Conservation (phyloP, 2,113 vertebrate species). For the Acrocephalus kingi region DNA sequence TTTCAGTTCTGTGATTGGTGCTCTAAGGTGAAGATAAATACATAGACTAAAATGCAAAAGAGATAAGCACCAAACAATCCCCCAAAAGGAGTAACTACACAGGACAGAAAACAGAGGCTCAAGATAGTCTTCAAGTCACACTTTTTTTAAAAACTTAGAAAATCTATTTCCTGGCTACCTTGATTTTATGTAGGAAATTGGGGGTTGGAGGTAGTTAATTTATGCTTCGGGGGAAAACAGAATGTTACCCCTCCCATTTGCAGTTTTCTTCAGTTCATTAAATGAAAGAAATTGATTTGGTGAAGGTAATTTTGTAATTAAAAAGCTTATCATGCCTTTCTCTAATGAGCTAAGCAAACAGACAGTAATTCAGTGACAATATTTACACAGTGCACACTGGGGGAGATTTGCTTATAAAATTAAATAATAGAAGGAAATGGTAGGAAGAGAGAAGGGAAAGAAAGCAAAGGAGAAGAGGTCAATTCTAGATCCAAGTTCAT, state of each 20-base stretch:
- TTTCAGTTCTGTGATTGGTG: not conserved
- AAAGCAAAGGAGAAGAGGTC: conserved; percentile 4
- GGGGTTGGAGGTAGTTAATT: not conserved
- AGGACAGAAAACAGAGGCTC: not conserved
- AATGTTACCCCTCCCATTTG: conserved; percentile 48
- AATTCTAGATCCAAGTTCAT: not conserved
- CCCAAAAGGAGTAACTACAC: not conserved
- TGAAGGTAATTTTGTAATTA: conserved; percentile 83
- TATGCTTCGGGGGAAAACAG: conserved; percentile 11
- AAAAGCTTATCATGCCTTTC: conserved; percentile 83
- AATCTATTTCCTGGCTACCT: not conserved
- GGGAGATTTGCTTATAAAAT: conserved; percentile 71
- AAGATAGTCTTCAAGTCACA: not conserved
- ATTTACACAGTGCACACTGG: conserved; percentile 72
- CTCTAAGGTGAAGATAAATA: not conserved
- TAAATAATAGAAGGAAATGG: conserved; percentile 67
- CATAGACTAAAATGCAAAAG: not conserved
- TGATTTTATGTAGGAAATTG: not conserved
- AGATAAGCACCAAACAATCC: not conserved
- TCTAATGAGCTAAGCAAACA: conserved; percentile 81
- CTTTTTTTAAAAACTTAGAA: not conserved
- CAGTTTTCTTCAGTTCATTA: conserved; percentile 78
- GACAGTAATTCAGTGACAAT: conserved; percentile 80
- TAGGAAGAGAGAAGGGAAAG: conserved; percentile 37
- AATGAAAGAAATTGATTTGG: conserved; percentile 80